Conservation (phyloP, 92 coral and sea anemone genomes). For the Bergia sp. region DNA sequence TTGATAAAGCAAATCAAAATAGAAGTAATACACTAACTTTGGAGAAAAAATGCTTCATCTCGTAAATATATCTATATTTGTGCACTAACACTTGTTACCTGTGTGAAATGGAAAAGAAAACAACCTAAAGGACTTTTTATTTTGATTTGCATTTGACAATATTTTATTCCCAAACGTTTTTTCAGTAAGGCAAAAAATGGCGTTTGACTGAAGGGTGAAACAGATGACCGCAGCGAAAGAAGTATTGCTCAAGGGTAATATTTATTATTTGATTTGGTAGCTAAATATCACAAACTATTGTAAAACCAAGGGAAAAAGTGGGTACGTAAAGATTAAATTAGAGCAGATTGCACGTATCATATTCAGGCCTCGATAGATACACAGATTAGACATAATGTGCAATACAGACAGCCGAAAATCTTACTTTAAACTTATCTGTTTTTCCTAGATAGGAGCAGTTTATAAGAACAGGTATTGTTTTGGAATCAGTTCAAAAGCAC, state of each 20-base stretch:
- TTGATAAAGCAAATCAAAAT: neutral
- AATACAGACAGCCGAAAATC: neutral
- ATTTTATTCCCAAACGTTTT: neutral
- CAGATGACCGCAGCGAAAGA: too few species aligned
- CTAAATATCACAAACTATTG: neutral
- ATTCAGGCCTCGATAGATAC: neutral
- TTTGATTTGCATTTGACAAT: neutral
- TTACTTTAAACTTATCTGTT: neutral
- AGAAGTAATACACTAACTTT: neutral
- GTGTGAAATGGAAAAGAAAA: too few species aligned
- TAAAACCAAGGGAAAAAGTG: neutral
- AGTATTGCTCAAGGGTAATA: neutral
- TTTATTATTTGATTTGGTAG: too few species aligned
- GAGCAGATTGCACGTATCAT: neutral
- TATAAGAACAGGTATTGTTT: constrained; percentile 6
- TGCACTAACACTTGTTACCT: too few species aligned
- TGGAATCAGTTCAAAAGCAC: neutral
- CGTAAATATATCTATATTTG: too few species aligned
- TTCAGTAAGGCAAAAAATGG: too few species aligned
- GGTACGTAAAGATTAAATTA: too few species aligned
- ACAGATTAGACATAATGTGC: neutral
- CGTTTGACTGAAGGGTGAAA: neutral
- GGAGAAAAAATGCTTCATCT: too few species aligned
- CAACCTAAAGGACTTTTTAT: too few species aligned
- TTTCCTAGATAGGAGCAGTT: neutral